Evolutionary conservation across 23 tunicate species (phyloP).

Genomic region (Phallusia fumigata): DNA sequence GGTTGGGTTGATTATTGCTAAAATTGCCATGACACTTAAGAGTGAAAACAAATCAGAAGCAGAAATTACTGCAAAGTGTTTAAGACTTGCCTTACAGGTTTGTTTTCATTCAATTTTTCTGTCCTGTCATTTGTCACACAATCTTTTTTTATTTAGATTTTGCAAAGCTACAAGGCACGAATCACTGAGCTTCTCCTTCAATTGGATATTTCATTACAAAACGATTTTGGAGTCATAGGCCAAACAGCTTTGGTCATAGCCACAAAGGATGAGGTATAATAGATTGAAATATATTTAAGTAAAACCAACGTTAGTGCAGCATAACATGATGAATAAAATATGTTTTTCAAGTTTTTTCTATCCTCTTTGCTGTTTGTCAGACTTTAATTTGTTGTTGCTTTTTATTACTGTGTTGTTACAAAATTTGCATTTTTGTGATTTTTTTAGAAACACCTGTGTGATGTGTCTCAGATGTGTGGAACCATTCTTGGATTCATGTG

Average conservation of each 20-base stretch:
- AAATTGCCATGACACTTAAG: not conserved
- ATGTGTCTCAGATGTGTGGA: slow-evolving; percentile 17
- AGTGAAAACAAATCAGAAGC: not conserved
- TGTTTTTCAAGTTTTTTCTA: no score
- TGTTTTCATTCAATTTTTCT: not conserved
- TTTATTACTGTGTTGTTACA: no score
- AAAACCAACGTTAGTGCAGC: no score
- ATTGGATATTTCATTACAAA: no score
- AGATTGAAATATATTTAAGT: no score
- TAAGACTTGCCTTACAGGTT: slow-evolving; percentile 1
- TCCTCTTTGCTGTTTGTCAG: no score
- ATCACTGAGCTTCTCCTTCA: no score
- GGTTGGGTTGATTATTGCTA: not conserved
- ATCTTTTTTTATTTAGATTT: not conserved
- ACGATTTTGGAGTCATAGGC: no score
- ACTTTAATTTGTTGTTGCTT: no score
- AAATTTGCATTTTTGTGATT: not conserved
- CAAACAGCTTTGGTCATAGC: no score
- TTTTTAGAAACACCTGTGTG: not conserved
- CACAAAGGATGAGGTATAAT: no score
- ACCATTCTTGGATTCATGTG: slow-evolving; percentile 22
- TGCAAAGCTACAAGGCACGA: not conserved
- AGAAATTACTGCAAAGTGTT: not conserved
- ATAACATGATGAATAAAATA: no score
- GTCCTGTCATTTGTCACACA: not conserved